phyloP scores from a whole-genome alignment of 2,888 invertebrate species.

The Hemicrepidius hirtus region DNA sequence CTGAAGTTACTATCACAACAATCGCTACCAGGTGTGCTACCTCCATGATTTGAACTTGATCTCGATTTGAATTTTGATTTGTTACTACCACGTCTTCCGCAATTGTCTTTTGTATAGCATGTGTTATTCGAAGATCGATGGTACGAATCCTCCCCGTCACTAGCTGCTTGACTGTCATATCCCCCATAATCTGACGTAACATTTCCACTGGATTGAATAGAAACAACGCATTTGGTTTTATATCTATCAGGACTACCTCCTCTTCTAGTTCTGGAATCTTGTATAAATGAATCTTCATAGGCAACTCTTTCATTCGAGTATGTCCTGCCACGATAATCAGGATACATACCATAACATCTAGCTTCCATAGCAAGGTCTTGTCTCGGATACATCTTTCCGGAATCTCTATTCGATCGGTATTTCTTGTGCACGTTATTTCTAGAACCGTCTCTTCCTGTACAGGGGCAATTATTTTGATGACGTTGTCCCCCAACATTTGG shows the following conservation, averaged over 20 bases:
- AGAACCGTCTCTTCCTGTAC: not conserved
- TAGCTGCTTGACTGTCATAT: not conserved
- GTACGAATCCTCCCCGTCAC: not conserved
- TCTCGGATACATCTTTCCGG: not conserved
- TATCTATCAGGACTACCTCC: not conserved
- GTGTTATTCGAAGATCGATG: not conserved
- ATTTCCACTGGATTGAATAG: not conserved
- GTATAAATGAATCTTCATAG: conserved; percentile 12
- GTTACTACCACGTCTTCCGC: not conserved
- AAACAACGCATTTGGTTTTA: conserved; percentile 1
- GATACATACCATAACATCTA: conserved; percentile 30
- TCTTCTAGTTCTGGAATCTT: not conserved
- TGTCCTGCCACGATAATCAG: conserved; percentile 34
- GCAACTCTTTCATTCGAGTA: conserved; percentile 22
- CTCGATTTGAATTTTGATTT: no score
- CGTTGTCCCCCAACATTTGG: not conserved
- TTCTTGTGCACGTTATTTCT: not conserved
- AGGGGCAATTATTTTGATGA: not conserved
- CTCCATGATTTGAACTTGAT: no score
- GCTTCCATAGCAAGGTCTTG: conserved; percentile 31
- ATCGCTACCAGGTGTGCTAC: conserved; percentile 2
- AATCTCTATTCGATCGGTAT: not conserved
- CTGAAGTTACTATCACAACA: conserved; percentile 8
- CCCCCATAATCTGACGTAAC: conserved; percentile 3
- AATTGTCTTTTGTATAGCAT: not conserved